Conservation (phyloP, 2,113 vertebrate genomes). For the Eclectus roratus region DNA sequence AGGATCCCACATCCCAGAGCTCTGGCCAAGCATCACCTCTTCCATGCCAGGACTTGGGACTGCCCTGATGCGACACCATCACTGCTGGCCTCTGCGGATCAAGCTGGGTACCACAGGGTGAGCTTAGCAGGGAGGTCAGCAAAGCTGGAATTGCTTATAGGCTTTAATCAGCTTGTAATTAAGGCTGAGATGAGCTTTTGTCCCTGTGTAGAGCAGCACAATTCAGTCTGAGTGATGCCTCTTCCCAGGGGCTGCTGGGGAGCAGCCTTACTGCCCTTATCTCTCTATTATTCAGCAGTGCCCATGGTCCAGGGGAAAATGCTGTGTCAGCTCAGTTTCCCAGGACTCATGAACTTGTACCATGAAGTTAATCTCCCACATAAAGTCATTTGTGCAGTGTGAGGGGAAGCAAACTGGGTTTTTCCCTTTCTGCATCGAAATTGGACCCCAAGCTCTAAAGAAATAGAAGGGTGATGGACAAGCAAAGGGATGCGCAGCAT, state of each 20-base stretch:
- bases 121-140: not conserved
- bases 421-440: not conserved
- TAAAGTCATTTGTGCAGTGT: not conserved
- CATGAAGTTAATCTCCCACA: not conserved
- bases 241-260: not conserved
- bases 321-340: not conserved
- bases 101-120: not conserved
- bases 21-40: not conserved
- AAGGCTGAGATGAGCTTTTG: not conserved
- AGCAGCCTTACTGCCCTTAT: not conserved
- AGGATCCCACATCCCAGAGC: not conserved
- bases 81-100: not conserved
- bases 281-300: not conserved
- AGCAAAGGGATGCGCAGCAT: accelerated
- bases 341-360: not conserved
- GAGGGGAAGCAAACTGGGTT: not conserved
- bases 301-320: not conserved
- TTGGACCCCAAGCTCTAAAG: not conserved
- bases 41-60: accelerated
- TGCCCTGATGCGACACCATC: accelerated
- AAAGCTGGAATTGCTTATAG: not conserved
- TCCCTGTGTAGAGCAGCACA: not conserved
- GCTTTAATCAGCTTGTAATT: constrained; percentile 12
- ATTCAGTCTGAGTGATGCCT: not conserved
- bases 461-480: not conserved